These are phyloP conservation scores for Madoqua kirkii DNA, from an alignment of 2,113 vertebrate species.

Conservation along the genomic window DNA sequence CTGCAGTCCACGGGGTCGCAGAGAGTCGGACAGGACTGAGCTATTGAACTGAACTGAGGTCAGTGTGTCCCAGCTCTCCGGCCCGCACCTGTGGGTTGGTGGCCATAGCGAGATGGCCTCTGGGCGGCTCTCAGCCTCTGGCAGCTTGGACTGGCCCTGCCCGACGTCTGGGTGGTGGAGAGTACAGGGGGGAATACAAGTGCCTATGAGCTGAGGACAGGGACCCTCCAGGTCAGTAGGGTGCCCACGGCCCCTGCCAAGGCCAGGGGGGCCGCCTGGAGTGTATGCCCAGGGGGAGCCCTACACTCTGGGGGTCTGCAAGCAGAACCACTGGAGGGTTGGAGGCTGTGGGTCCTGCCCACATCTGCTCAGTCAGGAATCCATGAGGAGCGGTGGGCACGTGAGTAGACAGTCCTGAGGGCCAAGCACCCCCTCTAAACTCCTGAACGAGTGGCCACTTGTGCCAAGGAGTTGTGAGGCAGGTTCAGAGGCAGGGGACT, in stretches of 20 bases:
- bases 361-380: fast-evolving
- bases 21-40: background rate
- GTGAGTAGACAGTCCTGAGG: background rate
- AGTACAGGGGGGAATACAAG: background rate
- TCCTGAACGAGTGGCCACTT: fast-evolving
- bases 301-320: fast-evolving
- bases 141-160: background rate
- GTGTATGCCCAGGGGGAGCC: background rate
- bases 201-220: background rate
- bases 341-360: background rate
- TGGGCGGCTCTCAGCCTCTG: background rate
- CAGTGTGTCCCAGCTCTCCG: fast-evolving
- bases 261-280: background rate
- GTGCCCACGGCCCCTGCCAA: background rate
- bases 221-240: fast-evolving
- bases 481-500: background rate
- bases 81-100: fast-evolving
- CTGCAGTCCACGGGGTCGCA: fast-evolving
- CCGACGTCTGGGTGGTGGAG: fast-evolving
- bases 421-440: background rate
- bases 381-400: fast-evolving
- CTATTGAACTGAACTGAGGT: background rate
- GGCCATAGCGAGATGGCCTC: background rate
- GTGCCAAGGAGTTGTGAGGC: fast-evolving
- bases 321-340: fast-evolving